Percentiles rank a stretch among this genome's conserved stretches.
Evolutionary conservation across 2,888 invertebrate species (phyloP).

Genomic region (Tyria jacobaeae): DNA sequence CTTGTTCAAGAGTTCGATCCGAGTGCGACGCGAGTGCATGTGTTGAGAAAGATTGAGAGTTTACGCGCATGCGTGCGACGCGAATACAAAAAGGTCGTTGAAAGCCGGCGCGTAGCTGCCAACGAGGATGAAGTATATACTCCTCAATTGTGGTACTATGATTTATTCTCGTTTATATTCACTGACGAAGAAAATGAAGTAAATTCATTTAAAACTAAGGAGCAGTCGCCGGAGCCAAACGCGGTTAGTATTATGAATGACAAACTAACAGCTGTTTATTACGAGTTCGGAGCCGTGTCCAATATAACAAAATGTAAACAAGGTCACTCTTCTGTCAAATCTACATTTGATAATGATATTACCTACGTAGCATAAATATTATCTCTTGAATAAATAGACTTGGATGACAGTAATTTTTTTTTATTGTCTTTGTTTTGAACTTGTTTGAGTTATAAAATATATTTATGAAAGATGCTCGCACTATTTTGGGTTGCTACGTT

Average conservation of each 20-base stretch:
- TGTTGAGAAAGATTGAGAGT: constrained; percentile 78
- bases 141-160: constrained; percentile 77
- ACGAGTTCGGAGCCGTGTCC: background rate
- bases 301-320: background rate
- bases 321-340: no score
- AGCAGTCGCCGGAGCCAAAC: constrained; percentile 26
- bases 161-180: constrained; percentile 70
- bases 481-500: no score
- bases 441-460: no score
- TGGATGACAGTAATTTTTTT: no score
- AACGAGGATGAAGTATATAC: constrained; percentile 63
- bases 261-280: no score
- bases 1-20: constrained; percentile 73
- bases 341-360: no score
- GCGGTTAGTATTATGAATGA: constrained; percentile 36
- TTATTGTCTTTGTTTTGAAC: no score
- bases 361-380: no score
- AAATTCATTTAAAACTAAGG: constrained; percentile 37
- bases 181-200: constrained; percentile 47
- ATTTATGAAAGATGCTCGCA: no score
- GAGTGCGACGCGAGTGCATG: constrained; percentile 73
- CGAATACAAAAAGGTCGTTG: constrained; percentile 69
- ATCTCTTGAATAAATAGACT: no score
- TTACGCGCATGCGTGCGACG: constrained; percentile 76
- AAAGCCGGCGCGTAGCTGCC: constrained; percentile 60